phyloP scores from a whole-genome alignment of 35 echinoderm and acorn worm species.

The Anneissia japonica region DNA sequence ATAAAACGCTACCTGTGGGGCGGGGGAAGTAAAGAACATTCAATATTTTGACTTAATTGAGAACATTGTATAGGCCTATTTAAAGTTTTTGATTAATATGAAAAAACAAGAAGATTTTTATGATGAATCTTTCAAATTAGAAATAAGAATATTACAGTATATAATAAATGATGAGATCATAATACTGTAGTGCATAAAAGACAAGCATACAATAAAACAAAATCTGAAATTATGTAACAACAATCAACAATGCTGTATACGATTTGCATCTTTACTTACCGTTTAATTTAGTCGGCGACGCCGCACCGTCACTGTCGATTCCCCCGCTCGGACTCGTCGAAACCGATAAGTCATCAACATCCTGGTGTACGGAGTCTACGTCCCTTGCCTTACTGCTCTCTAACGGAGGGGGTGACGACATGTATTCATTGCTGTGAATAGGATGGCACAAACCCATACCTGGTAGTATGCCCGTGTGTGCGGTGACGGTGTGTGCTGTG shows the following conservation, averaged over 20 bases:
- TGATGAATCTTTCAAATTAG: too few relatives aligned
- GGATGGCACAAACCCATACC: not conserved
- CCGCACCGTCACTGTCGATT: not conserved
- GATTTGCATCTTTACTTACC: not conserved
- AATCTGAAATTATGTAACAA: too few relatives aligned
- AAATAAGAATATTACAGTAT: too few relatives aligned
- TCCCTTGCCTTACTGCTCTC: not conserved
- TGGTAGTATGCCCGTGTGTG: not conserved
- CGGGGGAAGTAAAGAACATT: too few relatives aligned
- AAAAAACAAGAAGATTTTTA: too few relatives aligned
- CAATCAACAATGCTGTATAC: not conserved
- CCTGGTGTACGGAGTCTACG: not conserved
- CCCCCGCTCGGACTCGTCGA: not conserved
- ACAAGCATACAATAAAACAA: too few relatives aligned
- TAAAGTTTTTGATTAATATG: too few relatives aligned
- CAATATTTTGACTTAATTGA: too few relatives aligned
- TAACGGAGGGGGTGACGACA: not conserved
- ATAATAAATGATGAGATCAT: too few relatives aligned
- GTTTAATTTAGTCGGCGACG: not conserved
- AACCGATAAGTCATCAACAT: not conserved
- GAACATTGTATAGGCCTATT: too few relatives aligned
- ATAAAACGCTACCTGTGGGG: too few relatives aligned
- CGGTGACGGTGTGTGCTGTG: not conserved
- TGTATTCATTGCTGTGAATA: not conserved
- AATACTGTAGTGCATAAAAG: too few relatives aligned